phyloP scores from a whole-genome alignment of 2,113 vertebrate species.

The Osmerus eperlanus region DNA sequence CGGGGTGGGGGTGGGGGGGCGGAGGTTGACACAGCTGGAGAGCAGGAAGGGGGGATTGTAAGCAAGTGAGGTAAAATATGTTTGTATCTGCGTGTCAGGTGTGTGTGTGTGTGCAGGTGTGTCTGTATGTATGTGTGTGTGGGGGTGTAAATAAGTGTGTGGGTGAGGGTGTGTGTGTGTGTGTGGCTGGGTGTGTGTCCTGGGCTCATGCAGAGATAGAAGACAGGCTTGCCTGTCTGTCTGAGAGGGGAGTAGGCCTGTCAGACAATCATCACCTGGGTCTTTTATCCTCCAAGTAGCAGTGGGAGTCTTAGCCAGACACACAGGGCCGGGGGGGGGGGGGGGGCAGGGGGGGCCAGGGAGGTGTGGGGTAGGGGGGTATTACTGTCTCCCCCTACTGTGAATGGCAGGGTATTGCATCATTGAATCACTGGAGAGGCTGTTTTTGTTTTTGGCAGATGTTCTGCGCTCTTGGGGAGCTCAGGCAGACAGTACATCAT shows the following conservation, averaged over 20 bases:
- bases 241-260: constrained; percentile 7
- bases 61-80: too few species aligned
- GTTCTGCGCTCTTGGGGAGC: too few species aligned
- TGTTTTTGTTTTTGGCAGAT: too few species aligned
- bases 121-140: not conserved
- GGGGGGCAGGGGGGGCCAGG: constrained; percentile 11
- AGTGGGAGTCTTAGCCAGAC: not conserved
- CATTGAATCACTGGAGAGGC: too few species aligned
- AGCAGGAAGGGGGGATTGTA: too few species aligned
- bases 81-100: too few species aligned
- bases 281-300: not conserved
- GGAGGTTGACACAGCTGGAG: too few species aligned
- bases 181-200: not conserved
- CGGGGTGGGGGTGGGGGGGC: not conserved
- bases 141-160: not conserved
- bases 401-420: too few species aligned
- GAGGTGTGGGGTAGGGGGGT: too few species aligned
- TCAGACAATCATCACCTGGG: not conserved
- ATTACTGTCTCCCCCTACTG: too few species aligned
- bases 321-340: constrained; percentile 3
- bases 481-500: too few species aligned
- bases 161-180: not conserved
- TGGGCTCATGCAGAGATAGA: not conserved
- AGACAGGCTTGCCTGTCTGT: too few species aligned
- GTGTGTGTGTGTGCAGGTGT: not conserved